Percentiles rank a stretch among this genome's conserved stretches.
Evolutionary conservation across 1,140 invertebrate species (phyloP).

Genomic region (Pinna nobilis): DNA sequence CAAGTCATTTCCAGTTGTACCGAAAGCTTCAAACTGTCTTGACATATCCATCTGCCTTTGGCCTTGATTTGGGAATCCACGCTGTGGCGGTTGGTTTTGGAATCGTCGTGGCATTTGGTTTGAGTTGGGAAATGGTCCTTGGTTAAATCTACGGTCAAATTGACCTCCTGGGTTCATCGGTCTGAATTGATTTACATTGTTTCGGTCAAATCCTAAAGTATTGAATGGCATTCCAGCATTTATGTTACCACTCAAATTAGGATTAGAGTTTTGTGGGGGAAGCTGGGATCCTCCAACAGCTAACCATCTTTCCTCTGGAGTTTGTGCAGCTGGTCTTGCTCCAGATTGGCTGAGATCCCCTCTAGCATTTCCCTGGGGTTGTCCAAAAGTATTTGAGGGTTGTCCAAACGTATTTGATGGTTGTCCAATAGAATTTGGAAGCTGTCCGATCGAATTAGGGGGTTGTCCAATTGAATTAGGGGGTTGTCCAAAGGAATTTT

Average conservation of each 20-base stretch:
- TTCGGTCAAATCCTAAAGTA: neutral
- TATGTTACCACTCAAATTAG: neutral
- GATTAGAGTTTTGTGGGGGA: slow-evolving; percentile 8
- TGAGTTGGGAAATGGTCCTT: neutral
- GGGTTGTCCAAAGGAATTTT: no score
- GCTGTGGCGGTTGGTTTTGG: neutral
- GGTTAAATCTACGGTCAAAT: no score
- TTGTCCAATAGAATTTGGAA: no score
- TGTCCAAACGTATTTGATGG: no score
- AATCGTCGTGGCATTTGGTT: no score
- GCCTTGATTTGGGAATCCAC: slow-evolving; percentile 1
- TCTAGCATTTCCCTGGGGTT: no score
- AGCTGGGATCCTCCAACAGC: slow-evolving; percentile 12
- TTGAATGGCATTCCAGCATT: neutral
- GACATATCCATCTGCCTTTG: neutral
- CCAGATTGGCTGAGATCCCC: no score
- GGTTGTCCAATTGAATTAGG: no score
- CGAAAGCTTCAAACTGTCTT: neutral
- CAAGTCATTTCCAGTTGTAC: slow-evolving; percentile 4
- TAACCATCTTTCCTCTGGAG: slow-evolving; percentile 18
- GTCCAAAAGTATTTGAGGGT: no score
- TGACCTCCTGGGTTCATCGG: neutral
- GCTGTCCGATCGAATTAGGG: no score
- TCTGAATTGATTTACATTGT: neutral
- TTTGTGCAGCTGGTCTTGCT: no score